A percentile compares a stretch with the other conserved stretches of the same genome.
phyloP scores from a whole-genome alignment of 2,113 vertebrate species.

The Syngnathus typhle region DNA sequence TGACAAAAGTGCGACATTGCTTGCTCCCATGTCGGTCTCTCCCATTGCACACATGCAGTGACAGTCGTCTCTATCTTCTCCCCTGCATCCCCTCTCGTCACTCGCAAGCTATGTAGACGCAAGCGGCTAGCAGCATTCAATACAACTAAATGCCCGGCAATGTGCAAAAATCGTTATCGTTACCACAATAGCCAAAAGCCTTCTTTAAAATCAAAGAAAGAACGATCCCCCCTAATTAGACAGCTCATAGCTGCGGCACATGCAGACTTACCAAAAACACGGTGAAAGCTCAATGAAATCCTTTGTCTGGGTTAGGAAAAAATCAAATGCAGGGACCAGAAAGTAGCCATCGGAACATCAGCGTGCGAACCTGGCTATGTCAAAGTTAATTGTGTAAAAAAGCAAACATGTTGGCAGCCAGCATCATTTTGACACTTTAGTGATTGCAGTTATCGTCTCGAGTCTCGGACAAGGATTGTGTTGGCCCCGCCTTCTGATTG shows the following conservation, averaged over 20 bases:
- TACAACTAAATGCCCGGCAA: background rate
- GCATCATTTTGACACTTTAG: constrained; percentile 47
- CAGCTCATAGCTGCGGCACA: constrained; percentile 55
- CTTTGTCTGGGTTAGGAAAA: constrained; percentile 24
- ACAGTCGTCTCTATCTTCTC: constrained; percentile 21
- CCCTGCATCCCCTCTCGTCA: constrained; percentile 52
- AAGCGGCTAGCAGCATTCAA: constrained; percentile 20
- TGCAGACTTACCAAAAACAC: constrained; percentile 51
- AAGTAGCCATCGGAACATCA: background rate
- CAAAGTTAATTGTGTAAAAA: background rate
- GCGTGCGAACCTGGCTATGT: background rate
- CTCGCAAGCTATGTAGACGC: constrained; percentile 23
- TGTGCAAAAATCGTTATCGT: background rate
- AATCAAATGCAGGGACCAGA: constrained; percentile 11
- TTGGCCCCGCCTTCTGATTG: constrained; percentile 45
- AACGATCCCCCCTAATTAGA: constrained; percentile 26
- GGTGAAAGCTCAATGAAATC: constrained; percentile 29
- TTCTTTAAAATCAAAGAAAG: constrained; percentile 12
- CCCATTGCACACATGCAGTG: background rate
- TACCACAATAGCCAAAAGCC: background rate
- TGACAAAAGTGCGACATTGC: background rate
- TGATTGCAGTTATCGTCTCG: constrained; percentile 51
- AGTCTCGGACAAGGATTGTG: constrained; percentile 41
- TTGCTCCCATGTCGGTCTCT: constrained; percentile 16
- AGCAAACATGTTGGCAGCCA: constrained; percentile 9